Evolutionary conservation across 1,140 invertebrate genomes (phyloP), one percentile per base, ranked within the genome.

Genomic region (Mamestra configurata): DNA sequence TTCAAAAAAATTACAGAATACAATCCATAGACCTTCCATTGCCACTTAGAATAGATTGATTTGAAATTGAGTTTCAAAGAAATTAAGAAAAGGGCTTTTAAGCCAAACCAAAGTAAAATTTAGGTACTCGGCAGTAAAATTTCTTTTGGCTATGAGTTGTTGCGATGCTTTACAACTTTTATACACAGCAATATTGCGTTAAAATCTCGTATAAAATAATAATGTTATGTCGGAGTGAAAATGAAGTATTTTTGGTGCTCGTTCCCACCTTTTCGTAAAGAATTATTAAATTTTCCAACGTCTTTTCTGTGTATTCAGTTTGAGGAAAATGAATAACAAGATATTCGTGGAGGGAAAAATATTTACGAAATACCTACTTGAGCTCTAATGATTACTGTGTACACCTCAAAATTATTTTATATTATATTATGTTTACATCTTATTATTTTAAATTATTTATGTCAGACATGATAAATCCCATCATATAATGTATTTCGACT

Each of bases 61-160:
- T 59, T 15, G 57, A 59, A 59, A 59, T 59, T 59, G 57, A 59
- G 27, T 59, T 59, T 59, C 13, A 31, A 59, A 59, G 57, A 24
- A n/a, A 59, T 59, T 59, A 59, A 11, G 27, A 59, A 57, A 20
- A 51, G n/a, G 53, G 20, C 20, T 2, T 22, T 46, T 68, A 1
- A 24, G 40, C 37, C 0, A 24, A 22, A 4, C 18, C 6, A 43
- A 43, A 22, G 37, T 20, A 18, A 0, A 37, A 64, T 37, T 35
- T 64, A 0, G 59, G 59, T 64, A 1, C 15, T 37, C 59, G 1
- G 4, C 15, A 15, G 10, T 68, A 43, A 24, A 37, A 68, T 24
- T 15, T 18, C 18, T 35, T 40, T 64, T 18, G 15, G 31, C 13
- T 11, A 20, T 35, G 27, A 43, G 15, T 18, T 43, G 6, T 35